Conservation (phyloP, 2,888 invertebrate genomes). For the Philaethria dido region DNA sequence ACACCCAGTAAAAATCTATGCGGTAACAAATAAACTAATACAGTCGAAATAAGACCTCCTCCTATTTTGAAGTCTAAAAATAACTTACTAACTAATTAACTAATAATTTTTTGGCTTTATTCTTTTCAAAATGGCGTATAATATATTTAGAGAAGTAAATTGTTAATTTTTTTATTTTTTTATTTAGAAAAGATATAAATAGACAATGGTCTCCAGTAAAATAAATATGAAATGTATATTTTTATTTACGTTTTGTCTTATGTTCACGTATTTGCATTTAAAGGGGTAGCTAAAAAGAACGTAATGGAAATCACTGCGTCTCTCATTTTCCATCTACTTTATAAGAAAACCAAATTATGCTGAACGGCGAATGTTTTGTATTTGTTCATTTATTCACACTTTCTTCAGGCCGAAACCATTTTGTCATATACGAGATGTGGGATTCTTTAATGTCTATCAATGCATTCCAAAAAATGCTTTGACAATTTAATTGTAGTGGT, state of each 20-base stretch:
- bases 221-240: neutral
- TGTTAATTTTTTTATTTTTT: too few relatives aligned
- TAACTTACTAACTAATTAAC: too few relatives aligned
- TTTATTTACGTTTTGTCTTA: neutral
- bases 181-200: conserved; percentile 16
- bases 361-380: neutral
- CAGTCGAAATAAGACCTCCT: too few relatives aligned
- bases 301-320: too few relatives aligned
- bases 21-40: too few relatives aligned
- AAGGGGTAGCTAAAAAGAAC: too few relatives aligned
- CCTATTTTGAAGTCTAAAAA: too few relatives aligned
- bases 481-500: conserved; percentile 26
- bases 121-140: conserved; percentile 25
- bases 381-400: too few relatives aligned
- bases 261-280: neutral
- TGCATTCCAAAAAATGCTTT: conserved; percentile 4
- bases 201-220: neutral
- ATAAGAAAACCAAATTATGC: neutral
- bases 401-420: neutral
- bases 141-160: conserved; percentile 18
- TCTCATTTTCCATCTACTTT: neutral
- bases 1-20: too few relatives aligned
- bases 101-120: too few relatives aligned
- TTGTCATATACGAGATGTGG: too few relatives aligned
- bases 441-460: neutral